Conservation (phyloP, 2,888 invertebrate species). For the Erpobdella octoculata region DNA sequence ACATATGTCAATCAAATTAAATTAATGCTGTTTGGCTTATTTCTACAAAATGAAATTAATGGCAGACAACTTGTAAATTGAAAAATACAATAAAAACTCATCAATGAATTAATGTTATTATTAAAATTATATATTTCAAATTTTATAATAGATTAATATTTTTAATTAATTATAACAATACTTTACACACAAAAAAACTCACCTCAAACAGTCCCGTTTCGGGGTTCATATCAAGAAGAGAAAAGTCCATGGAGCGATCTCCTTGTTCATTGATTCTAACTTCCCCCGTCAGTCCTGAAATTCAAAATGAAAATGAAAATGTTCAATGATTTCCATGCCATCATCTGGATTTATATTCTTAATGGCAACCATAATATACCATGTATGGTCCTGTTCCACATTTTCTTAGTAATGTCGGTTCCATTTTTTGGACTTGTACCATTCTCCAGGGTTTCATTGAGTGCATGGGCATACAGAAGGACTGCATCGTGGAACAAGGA, state of each 20-base stretch:
- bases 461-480: constrained; percentile 74
- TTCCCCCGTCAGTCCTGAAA: constrained; percentile 23
- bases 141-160: too few relatives aligned
- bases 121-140: too few relatives aligned
- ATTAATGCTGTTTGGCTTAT: too few relatives aligned
- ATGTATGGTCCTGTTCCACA: constrained; percentile 28
- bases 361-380: background rate
- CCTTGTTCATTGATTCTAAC: constrained; percentile 28
- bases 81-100: too few relatives aligned
- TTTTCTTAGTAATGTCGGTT: constrained; percentile 20
- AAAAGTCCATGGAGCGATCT: constrained; percentile 26
- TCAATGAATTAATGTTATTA: too few relatives aligned
- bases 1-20: too few relatives aligned
- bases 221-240: constrained; percentile 30
- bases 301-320: background rate
- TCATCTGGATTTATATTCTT: background rate
- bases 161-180: too few relatives aligned
- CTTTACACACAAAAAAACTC: background rate
- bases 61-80: too few relatives aligned
- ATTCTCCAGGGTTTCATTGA: constrained; percentile 68
- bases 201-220: constrained; percentile 24
- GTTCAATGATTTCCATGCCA: background rate
- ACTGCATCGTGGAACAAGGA: constrained; percentile 80
- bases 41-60: too few relatives aligned
- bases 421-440: constrained; percentile 25